Conservation (phyloP, 2,888 invertebrate species). For the Cenopis cana region DNA sequence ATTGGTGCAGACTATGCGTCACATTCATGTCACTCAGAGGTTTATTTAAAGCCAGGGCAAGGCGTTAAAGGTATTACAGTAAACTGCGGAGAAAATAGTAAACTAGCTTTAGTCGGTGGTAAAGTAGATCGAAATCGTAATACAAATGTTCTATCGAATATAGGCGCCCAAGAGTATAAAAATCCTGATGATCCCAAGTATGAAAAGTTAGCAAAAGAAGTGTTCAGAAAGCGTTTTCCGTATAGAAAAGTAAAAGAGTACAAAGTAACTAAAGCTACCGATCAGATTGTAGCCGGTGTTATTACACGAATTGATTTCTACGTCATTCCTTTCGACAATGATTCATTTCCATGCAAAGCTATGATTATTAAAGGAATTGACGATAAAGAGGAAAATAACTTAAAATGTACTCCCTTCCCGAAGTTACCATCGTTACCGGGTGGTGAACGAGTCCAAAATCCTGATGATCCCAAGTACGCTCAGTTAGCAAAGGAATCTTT, state of each 20-base stretch:
- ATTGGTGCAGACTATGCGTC: background rate
- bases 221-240: conserved; percentile 42
- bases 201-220: conserved; percentile 48
- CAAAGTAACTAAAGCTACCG: conserved; percentile 62
- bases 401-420: background rate
- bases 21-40: conserved; percentile 44
- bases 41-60: conserved; percentile 40
- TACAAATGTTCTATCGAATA: background rate
- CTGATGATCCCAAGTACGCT: conserved; percentile 50
- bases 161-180: conserved; percentile 46
- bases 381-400: conserved; percentile 49
- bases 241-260: conserved; percentile 50
- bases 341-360: conserved; percentile 50
- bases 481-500: conserved; percentile 56
- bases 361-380: conserved; percentile 43
- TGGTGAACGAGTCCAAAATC: conserved; percentile 47
- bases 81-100: conserved; percentile 24
- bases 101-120: background rate
- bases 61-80: conserved; percentile 48
- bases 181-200: conserved; percentile 28
- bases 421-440: conserved; percentile 45
- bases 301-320: conserved; percentile 58
- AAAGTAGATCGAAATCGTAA: background rate
- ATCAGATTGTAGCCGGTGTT: conserved; percentile 76
- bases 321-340: conserved; percentile 60